These are phyloP conservation scores for Diabrotica virgifera DNA, from an alignment of 1,140 invertebrate species.

Conservation along the genomic window DNA sequence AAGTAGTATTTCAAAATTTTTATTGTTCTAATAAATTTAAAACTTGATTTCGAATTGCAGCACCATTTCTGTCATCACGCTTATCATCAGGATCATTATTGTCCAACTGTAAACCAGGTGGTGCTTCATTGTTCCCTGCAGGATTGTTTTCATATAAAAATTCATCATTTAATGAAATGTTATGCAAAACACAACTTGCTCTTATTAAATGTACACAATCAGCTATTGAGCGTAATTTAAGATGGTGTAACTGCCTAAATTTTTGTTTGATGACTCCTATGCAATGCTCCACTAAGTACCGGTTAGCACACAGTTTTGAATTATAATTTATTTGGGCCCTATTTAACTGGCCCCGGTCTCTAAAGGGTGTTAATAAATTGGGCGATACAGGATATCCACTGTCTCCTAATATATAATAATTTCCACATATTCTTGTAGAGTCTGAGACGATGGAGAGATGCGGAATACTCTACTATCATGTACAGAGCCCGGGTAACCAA, in stretches of 20 bases:
- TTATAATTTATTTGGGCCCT: slow-evolving; percentile 23
- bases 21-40: too few relatives aligned
- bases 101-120: too few relatives aligned
- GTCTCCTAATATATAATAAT: slow-evolving; percentile 31
- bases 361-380: slow-evolving; percentile 33
- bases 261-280: slow-evolving; percentile 34
- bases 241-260: slow-evolving; percentile 30
- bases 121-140: too few relatives aligned
- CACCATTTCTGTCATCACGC: too few relatives aligned
- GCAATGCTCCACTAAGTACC: slow-evolving; percentile 27
- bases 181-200: slow-evolving; percentile 27
- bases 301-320: slow-evolving; percentile 19
- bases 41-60: too few relatives aligned
- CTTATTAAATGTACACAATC: slow-evolving; percentile 26
- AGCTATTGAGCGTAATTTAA: slow-evolving; percentile 26
- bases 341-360: slow-evolving; percentile 26
- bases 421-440: slow-evolving; percentile 29
- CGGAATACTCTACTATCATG: too few relatives aligned
- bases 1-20: too few relatives aligned
- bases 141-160: too few relatives aligned
- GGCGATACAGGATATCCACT: slow-evolving; percentile 28
- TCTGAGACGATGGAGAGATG: too few relatives aligned
- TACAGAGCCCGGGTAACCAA: too few relatives aligned
- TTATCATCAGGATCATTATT: too few relatives aligned
- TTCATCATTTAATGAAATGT: slow-evolving; percentile 25